A percentile compares a stretch with the other conserved stretches of the same genome.
Conservation (phyloP, 2,888 invertebrate species). For the Brachyptera risi region DNA sequence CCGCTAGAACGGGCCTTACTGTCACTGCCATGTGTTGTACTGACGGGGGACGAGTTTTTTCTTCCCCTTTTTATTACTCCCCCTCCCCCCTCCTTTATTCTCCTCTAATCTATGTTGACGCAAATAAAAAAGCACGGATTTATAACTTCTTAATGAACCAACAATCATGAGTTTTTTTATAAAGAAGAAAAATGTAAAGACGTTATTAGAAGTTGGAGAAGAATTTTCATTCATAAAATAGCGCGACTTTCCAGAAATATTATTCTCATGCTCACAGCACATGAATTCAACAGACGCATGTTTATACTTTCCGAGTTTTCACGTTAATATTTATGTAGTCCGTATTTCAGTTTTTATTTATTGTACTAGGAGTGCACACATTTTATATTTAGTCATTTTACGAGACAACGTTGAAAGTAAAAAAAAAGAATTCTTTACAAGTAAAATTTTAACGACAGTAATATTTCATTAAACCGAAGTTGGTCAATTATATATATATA, state of each 20-base stretch:
- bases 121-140: conserved; percentile 9
- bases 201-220: not conserved
- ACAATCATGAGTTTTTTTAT: not conserved
- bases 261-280: too few species aligned
- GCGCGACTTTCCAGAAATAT: too few species aligned
- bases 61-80: conserved; percentile 1
- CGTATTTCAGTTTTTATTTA: too few species aligned
- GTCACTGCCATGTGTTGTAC: conserved; percentile 16
- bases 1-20: conserved; percentile 7
- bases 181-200: not conserved
- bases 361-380: too few species aligned
- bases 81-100: too few species aligned
- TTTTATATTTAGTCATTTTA: too few species aligned
- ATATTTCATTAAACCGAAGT: conserved; percentile 2
- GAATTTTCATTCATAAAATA: conserved; percentile 7
- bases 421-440: too few species aligned
- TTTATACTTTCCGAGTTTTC: too few species aligned
- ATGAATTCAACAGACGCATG: too few species aligned
- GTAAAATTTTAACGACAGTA: too few species aligned
- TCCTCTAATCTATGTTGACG: conserved; percentile 8
- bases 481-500: not conserved
- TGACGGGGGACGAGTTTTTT: not conserved
- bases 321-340: too few species aligned
- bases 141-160: conserved; percentile 13
- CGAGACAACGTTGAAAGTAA: too few species aligned